Evolutionary conservation across 37 sponge, comb jelly and placozoan genomes (phyloP), one percentile per base, ranked within the genome.

Genomic region (Bolinopsis microptera): DNA sequence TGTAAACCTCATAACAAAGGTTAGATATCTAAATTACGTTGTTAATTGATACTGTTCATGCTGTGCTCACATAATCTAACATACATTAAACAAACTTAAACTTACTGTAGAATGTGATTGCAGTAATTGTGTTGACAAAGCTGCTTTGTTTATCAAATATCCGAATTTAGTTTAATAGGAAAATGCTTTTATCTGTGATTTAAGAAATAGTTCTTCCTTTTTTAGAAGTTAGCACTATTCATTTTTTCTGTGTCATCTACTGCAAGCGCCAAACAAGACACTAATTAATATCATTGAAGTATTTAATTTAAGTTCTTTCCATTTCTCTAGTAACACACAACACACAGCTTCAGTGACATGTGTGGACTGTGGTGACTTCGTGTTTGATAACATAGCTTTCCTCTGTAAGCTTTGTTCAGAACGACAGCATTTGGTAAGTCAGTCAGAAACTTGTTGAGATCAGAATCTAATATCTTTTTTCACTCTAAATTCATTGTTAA

Each of bases 1-100:
- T 86, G 90, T 38, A 86, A 86, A 40, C 90, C 90, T 39, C 90
- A 86, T 25, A 86, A 86, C 26, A 28, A 86, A 86, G 90, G 90
- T 86, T n/a, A 67, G n/a, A n/a, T n/a, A n/a, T n/a, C n/a, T n/a
- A n/a, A n/a, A n/a, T n/a, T n/a, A n/a, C n/a, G n/a, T n/a, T n/a
- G n/a, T n/a, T n/a, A 67, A 21, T 67, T 67, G 68, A 67, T 67
- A 22, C 68, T 21, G 21, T 22, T 13, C 18, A 67, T 22, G 21
- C 13, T 22, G 13, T 21, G 21, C 68, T 22, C 68, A 67, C 13
- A n/a, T n/a, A n/a, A n/a, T n/a, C n/a, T n/a, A n/a, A n/a, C n/a
- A 26, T 74, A 8, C 76, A 16, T 21, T 74, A 26, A 74, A 74
- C 27, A 74, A n/a, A 8, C 76, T 74, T n/a, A n/a, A n/a, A n/a